A percentile compares a stretch with the other conserved stretches of the same genome.
Conservation (phyloP, 2,113 vertebrate species). For the Melanerpes formicivorus region DNA sequence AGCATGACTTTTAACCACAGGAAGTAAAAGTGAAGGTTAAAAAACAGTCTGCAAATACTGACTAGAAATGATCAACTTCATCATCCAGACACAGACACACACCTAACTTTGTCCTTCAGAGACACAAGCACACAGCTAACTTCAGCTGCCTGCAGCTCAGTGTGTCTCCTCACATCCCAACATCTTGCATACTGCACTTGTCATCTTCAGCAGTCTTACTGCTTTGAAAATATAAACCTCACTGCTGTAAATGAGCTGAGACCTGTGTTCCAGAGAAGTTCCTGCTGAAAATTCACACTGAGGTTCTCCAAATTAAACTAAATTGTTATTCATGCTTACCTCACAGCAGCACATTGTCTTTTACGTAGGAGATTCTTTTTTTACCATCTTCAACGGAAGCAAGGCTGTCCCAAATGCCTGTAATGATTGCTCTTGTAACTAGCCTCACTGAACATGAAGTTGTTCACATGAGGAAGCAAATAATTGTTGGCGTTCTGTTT, state of each 20-base stretch:
- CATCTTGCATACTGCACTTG: not conserved
- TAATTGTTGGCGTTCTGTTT: not conserved
- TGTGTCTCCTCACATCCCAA: not conserved
- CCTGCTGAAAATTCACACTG: not conserved
- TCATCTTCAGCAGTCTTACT: not conserved
- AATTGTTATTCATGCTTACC: not conserved
- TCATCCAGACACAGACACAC: not conserved
- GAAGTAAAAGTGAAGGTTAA: not conserved
- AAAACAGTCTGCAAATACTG: not conserved
- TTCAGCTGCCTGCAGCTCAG: not conserved
- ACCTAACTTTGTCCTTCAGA: not conserved
- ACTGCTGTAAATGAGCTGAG: not conserved
- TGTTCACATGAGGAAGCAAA: fast-evolving
- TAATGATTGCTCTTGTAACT: not conserved
- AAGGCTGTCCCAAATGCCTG: not conserved
- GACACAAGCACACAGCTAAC: not conserved
- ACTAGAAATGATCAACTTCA: not conserved
- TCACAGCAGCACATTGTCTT: not conserved
- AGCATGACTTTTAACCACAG: not conserved
- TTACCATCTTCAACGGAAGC: not conserved
- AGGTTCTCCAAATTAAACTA: not conserved
- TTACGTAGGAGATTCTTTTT: not conserved
- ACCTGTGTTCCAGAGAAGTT: not conserved
- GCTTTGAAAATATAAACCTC: not conserved
- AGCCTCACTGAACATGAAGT: not conserved